Percentiles rank a stretch among this genome's conserved stretches.
Evolutionary conservation across 2,113 vertebrate genomes (phyloP).

Genomic region (Platichthys stellatus): DNA sequence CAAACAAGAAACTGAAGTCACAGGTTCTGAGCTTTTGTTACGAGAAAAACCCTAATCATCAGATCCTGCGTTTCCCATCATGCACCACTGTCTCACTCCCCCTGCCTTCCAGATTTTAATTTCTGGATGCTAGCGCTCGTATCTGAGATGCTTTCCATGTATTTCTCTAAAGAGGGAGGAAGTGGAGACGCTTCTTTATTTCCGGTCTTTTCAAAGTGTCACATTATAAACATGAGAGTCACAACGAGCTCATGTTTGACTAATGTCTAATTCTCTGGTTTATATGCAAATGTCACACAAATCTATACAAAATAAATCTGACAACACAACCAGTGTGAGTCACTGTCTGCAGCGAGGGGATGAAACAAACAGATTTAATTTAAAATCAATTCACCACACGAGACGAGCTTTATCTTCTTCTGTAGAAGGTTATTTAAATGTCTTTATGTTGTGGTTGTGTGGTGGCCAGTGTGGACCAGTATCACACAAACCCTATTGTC

Average conservation of each 20-base stretch:
- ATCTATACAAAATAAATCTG: not conserved
- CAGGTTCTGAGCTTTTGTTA: not conserved
- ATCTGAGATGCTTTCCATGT: too few species aligned
- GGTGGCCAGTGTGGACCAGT: slow-evolving; percentile 3
- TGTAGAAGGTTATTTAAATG: slow-evolving; percentile 36
- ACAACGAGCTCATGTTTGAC: slow-evolving; percentile 7
- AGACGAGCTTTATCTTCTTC: not conserved
- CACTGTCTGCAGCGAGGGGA: too few species aligned
- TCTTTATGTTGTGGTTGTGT: not conserved
- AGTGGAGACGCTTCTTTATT: slow-evolving; percentile 8
- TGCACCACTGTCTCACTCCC: too few species aligned
- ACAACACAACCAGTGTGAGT: too few species aligned
- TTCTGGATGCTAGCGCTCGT: too few species aligned
- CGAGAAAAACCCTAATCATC: too few species aligned
- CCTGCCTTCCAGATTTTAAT: too few species aligned
- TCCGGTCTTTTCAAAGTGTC: not conserved
- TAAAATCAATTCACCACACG: not conserved
- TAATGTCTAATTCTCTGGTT: not conserved
- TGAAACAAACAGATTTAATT: too few species aligned
- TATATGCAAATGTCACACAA: slow-evolving; percentile 3
- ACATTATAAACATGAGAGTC: not conserved
- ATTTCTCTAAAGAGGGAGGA: too few species aligned
- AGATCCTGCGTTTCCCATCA: too few species aligned
- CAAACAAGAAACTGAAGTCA: not conserved
- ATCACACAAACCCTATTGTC: slow-evolving; percentile 49